Base-by-base conservation (phyloP, 2,888 invertebrate genomes). In the Caenorhabditis japonica region DNA sequence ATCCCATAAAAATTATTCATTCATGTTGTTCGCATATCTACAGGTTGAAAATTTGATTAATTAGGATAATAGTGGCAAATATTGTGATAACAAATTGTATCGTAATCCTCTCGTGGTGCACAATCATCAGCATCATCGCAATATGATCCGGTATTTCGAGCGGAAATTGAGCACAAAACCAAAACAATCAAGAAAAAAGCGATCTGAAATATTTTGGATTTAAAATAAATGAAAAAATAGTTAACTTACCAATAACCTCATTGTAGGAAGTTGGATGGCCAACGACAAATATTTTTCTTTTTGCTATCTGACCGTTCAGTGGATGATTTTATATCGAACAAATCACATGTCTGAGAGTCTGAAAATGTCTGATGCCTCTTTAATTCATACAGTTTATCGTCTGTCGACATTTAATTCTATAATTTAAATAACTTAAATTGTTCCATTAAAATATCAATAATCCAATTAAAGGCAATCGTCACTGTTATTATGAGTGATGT, bases 1-100 rank as follows among this genome's bases (percentile, higher is more conserved):
- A n/a, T n/a, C n/a, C n/a, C n/a, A n/a, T n/a, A n/a, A n/a, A n/a
- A n/a, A n/a, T n/a, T n/a, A n/a, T n/a, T n/a, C n/a, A n/a, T n/a
- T n/a, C n/a, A n/a, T n/a, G n/a, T n/a, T n/a, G n/a, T n/a, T n/a
- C n/a, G n/a, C n/a, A n/a, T n/a, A n/a, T n/a, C n/a, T n/a, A n/a
- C n/a, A 17, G 17, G 47, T n/a, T 23, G n/a, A 15, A 21, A 19
- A 41, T 3, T 46, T 25, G 19, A 51, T 49, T 21, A 62, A 38
- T 53, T 62, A 1, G 62, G 62, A 19, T 62, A 62, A 17, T 62
- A 62, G 13, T 62, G 62, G n/a, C 62, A 62, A 3, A 62, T 47
- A 17, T 17, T 47, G 17, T 36, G 44, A 33, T 62, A 62, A 12
- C 62, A 62, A 38, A 62, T 55, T 1, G 53, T 33, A 38, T 62